Conservation (phyloP, 2,888 invertebrate genomes). For the Coenonympha glycerion region DNA sequence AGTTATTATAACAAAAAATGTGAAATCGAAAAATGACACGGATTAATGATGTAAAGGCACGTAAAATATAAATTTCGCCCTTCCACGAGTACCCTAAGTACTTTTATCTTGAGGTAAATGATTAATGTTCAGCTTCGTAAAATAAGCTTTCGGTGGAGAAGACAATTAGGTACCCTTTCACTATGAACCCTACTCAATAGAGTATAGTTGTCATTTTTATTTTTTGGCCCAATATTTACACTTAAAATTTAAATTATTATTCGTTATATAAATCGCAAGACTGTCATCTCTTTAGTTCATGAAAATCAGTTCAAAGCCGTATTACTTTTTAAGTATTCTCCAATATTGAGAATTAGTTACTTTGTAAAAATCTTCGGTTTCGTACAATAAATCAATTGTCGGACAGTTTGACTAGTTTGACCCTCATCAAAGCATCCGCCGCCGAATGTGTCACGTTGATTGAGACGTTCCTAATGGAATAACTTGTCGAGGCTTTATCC, state of each 20-base stretch:
- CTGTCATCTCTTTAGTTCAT: too few relatives aligned
- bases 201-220: too few relatives aligned
- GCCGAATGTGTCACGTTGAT: constrained; percentile 19
- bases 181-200: too few relatives aligned
- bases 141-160: constrained; percentile 8
- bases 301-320: too few relatives aligned
- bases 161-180: background rate
- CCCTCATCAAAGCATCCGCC: constrained; percentile 18
- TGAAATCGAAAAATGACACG: constrained; percentile 8
- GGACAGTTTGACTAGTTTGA: constrained; percentile 16
- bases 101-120: constrained; percentile 12
- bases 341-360: background rate
- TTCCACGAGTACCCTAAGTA: too few relatives aligned
- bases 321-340: too few relatives aligned
- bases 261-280: too few relatives aligned
- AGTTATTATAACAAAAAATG: background rate
- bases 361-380: constrained; percentile 9
- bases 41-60: constrained; percentile 1
- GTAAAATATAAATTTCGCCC: constrained; percentile 1
- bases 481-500: constrained; percentile 5
- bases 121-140: constrained; percentile 14
- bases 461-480: constrained; percentile 16
- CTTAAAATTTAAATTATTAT: too few relatives aligned
- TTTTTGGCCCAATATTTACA: too few relatives aligned
- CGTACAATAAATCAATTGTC: constrained; percentile 20